phyloP scores from a whole-genome alignment of 35 echinoderm and acorn worm genomes.

The Heliocidaris tuberculata region DNA sequence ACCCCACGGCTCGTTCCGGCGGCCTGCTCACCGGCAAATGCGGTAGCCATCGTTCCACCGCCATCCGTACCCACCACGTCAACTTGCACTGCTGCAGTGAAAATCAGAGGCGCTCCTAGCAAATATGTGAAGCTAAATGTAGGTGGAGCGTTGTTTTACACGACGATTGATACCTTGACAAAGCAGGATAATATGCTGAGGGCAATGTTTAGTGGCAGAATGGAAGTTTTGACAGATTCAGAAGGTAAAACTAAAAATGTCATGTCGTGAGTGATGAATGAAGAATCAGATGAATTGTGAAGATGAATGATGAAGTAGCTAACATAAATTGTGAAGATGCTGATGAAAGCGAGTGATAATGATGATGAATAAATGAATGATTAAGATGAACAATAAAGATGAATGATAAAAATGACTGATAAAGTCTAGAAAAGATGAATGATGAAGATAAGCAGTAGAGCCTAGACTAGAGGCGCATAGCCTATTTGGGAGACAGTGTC shows the following conservation, averaged over 20 bases:
- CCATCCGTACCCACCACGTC: constrained; percentile 47
- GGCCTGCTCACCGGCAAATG: constrained; percentile 23
- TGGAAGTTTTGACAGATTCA: constrained; percentile 99
- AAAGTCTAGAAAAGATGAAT: too few relatives aligned
- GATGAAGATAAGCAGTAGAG: too few relatives aligned
- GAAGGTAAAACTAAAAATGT: constrained; percentile 71
- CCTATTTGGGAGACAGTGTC: too few relatives aligned
- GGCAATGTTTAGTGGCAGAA: constrained; percentile 98
- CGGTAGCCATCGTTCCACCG: constrained; percentile 22
- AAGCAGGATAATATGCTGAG: constrained; percentile 98
- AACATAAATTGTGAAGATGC: too few relatives aligned
- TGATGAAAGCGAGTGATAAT: too few relatives aligned
- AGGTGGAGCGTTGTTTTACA: constrained; percentile 92
- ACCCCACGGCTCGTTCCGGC: constrained; percentile 24
- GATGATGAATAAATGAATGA: too few relatives aligned
- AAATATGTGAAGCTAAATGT: constrained; percentile 99
- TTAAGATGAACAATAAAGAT: too few relatives aligned
- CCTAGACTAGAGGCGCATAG: too few relatives aligned
- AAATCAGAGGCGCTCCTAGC: constrained; percentile 85
- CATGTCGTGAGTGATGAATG: too few relatives aligned
- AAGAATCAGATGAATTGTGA: too few relatives aligned
- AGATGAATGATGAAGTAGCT: too few relatives aligned
- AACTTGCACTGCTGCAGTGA: constrained; percentile 68
- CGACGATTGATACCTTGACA: constrained; percentile 93
- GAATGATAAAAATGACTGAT: too few relatives aligned